Percentiles rank a stretch among this genome's conserved stretches.
These are phyloP conservation scores for Oryctes rhinoceros DNA, from an alignment of 1,140 invertebrate species.

Conservation along the genomic window DNA sequence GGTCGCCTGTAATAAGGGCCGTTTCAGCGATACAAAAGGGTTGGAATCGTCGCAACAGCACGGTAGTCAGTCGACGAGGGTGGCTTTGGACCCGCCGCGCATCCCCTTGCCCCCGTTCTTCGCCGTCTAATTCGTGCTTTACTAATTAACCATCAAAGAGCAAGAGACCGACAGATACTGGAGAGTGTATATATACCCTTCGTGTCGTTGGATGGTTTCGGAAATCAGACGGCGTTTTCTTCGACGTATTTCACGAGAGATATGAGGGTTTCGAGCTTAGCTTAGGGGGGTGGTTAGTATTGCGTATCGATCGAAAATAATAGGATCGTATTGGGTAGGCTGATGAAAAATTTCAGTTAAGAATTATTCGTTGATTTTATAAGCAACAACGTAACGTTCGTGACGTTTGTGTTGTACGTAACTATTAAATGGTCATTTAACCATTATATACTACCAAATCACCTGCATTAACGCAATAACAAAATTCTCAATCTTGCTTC, in stretches of 20 bases:
- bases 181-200: not conserved
- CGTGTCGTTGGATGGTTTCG: conserved; percentile 1
- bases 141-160: conserved; percentile 22
- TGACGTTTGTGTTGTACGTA: too few species aligned
- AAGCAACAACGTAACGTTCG: too few species aligned
- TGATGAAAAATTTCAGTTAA: too few species aligned
- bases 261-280: not conserved
- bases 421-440: too few species aligned
- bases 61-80: not conserved
- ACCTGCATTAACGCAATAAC: too few species aligned
- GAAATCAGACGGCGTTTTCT: conserved; percentile 14
- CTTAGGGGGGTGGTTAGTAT: too few species aligned
- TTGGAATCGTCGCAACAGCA: conserved; percentile 2
- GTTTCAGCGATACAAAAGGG: conserved; percentile 13
- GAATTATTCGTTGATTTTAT: too few species aligned
- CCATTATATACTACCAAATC: too few species aligned
- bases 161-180: conserved; percentile 8
- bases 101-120: not conserved
- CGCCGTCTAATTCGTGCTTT: conserved; percentile 9
- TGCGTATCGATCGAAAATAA: too few species aligned
- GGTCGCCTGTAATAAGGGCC: conserved; percentile 17
- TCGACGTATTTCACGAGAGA: conserved; percentile 9
- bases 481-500: too few species aligned
- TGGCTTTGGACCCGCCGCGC: not conserved
- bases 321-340: too few species aligned